Evolutionary conservation across 2,888 invertebrate species (phyloP), one percentile per base, ranked within the genome.

Genomic region (Drosophila eohydei): DNA sequence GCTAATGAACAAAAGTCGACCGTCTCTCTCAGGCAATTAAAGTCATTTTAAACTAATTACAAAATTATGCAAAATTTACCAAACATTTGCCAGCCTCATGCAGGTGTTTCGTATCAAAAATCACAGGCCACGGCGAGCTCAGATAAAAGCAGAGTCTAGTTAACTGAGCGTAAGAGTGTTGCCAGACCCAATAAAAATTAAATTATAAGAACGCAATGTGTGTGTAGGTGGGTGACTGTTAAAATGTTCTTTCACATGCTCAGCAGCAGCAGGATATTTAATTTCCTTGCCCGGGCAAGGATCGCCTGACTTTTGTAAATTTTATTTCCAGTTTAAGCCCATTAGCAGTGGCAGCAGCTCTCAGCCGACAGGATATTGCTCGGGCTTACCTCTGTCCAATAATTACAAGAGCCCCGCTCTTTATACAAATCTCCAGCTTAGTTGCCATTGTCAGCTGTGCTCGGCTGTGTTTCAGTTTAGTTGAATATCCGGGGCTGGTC

Each of bases 1-100:
- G 44, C 56, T 60, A 80, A 76, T 68, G 73, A 68, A 61, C 57
- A 48, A 58, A 59, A 58, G 43, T 58, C 61, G 28, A n/a, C 28
- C 66, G n/a, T 16, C 58, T 61, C 58, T 61, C 63, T 28, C 44
- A 34, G 61, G 71, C 78, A 80, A 86, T 88, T 86, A 73, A 75
- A 61, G 67, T 38, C 59, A 66, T 74, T 86, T 77, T 61, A 59
- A 83, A 73, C 78, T 80, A 78, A 86, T 89, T 87, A 78, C 65
- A 54, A 74, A 83, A 87, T 85, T 88, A 87, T 88, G 85, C 89
- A 71, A 76, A 77, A 83, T 65, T 63, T 60, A 32, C 36, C 63
- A 68, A 73, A 80, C 9, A 50, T 60, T 69, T 57, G 21, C 21
- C 56, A 38, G 44, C 60, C 66, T 73, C 69, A 72, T 74, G 67